These are phyloP conservation scores for Coendou prehensilis DNA, from an alignment of 2,797 vertebrate genomes.

Conservation along the genomic window DNA sequence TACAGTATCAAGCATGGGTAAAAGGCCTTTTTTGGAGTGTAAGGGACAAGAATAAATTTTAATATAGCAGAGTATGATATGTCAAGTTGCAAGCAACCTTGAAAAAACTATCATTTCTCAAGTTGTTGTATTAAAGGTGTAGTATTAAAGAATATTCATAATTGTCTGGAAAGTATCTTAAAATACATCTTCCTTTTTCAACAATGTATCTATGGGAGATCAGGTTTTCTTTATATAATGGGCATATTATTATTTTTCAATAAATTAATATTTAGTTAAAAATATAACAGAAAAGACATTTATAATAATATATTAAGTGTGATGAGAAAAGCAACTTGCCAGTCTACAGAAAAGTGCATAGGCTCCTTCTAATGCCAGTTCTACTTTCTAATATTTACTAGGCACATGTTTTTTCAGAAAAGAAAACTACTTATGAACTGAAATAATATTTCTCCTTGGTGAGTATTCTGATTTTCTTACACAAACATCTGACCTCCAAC, in stretches of 20 bases:
- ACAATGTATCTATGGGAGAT: background rate
- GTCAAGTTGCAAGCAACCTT: background rate
- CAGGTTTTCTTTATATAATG: background rate
- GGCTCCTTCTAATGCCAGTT: background rate
- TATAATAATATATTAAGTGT: background rate
- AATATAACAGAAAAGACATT: background rate
- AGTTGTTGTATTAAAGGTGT: background rate
- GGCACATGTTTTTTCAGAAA: background rate
- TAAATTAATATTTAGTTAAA: background rate
- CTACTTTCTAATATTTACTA: conserved; percentile 29
- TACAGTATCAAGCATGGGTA: background rate
- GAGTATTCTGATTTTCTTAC: background rate
- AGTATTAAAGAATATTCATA: background rate
- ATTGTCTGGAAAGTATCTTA: background rate
- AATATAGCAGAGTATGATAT: background rate
- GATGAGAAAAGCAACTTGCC: background rate
- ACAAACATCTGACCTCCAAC: conserved; percentile 12
- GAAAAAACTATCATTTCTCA: background rate
- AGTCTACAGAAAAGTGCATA: background rate
- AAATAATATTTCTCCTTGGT: background rate
- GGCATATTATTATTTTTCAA: background rate
- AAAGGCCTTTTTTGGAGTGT: background rate
- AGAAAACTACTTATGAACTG: background rate
- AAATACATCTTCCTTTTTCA: background rate
- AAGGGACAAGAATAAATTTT: background rate